Conservation (phyloP, 1,140 invertebrate species). For the Anastrepha obliqua region DNA sequence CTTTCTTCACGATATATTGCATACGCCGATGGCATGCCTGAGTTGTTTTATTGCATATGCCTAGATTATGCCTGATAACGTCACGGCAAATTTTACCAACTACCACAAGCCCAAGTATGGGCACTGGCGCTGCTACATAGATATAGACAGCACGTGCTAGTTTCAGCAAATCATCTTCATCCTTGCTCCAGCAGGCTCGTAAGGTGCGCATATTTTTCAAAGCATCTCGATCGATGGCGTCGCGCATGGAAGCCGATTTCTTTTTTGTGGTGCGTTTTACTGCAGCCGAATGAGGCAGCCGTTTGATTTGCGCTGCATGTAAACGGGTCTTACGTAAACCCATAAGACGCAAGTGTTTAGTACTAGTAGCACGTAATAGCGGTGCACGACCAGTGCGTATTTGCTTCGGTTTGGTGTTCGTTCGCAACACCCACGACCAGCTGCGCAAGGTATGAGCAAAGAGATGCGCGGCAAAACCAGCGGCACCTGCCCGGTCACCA, state of each 20-base stretch:
- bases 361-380: background rate
- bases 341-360: slow-evolving; percentile 30
- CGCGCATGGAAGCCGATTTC: slow-evolving; percentile 74
- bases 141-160: slow-evolving; percentile 81
- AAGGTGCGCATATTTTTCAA: slow-evolving; percentile 80
- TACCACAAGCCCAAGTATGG: slow-evolving; percentile 72
- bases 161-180: slow-evolving; percentile 81
- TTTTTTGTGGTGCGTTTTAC: slow-evolving; percentile 53
- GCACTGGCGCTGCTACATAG: slow-evolving; percentile 78
- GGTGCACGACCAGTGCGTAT: slow-evolving; percentile 5
- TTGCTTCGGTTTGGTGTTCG: slow-evolving; percentile 56
- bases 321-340: background rate
- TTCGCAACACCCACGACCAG: slow-evolving; percentile 77
- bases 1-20: slow-evolving; percentile 69
- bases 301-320: slow-evolving; percentile 10
- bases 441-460: slow-evolving; percentile 83
- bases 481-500: slow-evolving; percentile 83
- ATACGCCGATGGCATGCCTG: slow-evolving; percentile 81
- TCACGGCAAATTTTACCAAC: slow-evolving; percentile 76
- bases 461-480: slow-evolving; percentile 82
- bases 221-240: slow-evolving; percentile 82
- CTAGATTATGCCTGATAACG: slow-evolving; percentile 77
- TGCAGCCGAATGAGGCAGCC: background rate
- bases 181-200: slow-evolving; percentile 79
- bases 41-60: slow-evolving; percentile 82